Conservation (phyloP, 2,797 vertebrate genomes). For the Chrosomus eos region DNA sequence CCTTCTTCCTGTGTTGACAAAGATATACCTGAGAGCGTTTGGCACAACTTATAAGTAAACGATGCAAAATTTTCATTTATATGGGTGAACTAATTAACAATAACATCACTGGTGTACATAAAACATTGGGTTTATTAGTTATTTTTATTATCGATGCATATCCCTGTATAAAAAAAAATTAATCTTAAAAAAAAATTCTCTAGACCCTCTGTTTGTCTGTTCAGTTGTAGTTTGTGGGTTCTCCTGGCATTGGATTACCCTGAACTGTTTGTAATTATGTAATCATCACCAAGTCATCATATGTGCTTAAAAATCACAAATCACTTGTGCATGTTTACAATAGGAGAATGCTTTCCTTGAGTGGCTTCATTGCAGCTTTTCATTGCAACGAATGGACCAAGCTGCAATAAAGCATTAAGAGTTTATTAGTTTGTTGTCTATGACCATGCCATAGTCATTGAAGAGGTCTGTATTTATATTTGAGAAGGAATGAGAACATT, state of each 20-base stretch:
- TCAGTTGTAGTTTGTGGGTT: not conserved
- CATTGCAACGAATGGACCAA: not conserved
- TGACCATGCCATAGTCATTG: not conserved
- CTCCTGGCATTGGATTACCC: not conserved
- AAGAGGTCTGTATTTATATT: conserved; percentile 13
- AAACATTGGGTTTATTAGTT: not conserved
- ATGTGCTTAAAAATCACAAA: not conserved
- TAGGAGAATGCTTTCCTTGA: not conserved
- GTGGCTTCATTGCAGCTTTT: conserved; percentile 5
- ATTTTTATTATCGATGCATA: not conserved
- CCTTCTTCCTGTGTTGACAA: too few relatives aligned
- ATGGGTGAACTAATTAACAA: too few relatives aligned
- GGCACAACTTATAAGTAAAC: too few relatives aligned
- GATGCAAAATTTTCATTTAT: too few relatives aligned
- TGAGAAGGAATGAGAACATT: not conserved
- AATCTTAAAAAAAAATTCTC: not conserved
- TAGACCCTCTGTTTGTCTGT: not conserved
- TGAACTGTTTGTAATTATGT: not conserved
- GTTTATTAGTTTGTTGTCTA: not conserved
- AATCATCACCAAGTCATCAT: not conserved
- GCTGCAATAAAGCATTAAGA: not conserved
- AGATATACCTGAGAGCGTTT: too few relatives aligned
- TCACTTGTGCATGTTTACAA: not conserved
- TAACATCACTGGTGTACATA: not conserved
- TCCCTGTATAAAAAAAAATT: not conserved